phyloP scores from a whole-genome alignment of 2,888 invertebrate genomes.

The Erebia epiphron region DNA sequence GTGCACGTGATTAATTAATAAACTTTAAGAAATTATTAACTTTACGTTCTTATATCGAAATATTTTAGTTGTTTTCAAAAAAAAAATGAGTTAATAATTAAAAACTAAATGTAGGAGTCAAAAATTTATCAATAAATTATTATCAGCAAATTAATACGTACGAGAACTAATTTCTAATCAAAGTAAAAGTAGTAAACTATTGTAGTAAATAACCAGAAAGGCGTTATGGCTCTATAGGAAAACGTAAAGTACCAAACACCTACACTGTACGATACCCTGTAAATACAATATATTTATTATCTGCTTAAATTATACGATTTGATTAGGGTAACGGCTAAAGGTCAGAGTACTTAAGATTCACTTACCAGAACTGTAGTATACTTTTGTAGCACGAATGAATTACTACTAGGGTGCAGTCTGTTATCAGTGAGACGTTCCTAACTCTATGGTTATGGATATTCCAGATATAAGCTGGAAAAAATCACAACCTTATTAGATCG shows the following conservation, averaged over 20 bases:
- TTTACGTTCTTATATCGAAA: not conserved
- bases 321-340: not conserved
- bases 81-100: too few species aligned
- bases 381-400: not conserved
- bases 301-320: not conserved
- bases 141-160: not conserved
- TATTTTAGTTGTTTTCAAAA: too few species aligned
- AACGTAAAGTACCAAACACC: constrained; percentile 4
- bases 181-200: not conserved
- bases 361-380: too few species aligned
- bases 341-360: not conserved
- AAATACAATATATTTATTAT: not conserved
- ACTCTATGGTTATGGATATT: too few species aligned
- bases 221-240: not conserved
- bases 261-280: not conserved
- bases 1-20: too few species aligned
- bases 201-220: not conserved
- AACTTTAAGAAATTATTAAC: not conserved
- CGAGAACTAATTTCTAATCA: constrained; percentile 2
- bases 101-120: too few species aligned
- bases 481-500: too few species aligned
- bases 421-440: too few species aligned
- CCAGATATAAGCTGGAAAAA: too few species aligned
- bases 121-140: not conserved
- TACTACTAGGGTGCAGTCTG: too few species aligned